Base-by-base conservation (phyloP, 2,113 vertebrate genomes). In the Chauna torquata region DNA sequence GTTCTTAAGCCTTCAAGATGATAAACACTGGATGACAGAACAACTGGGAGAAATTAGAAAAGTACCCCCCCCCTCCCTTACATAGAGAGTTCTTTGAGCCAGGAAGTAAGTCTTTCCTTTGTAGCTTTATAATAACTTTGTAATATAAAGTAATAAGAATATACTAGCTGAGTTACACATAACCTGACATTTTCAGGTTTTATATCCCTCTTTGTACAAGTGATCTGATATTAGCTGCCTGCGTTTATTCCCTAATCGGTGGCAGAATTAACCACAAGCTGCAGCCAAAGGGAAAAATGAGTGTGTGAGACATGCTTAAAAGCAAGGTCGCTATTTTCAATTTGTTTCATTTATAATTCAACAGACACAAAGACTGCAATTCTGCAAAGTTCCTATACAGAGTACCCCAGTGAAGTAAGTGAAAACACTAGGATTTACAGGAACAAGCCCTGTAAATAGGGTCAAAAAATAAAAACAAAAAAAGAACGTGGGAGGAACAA, bases 321-420 rank as follows among this genome's bases (percentile, higher is more conserved):
- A 92, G 84, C 80, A 69, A 61, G 38, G 92, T 76, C 15, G 40
- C 23, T 94, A 79, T 87, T 94, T 95, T 91, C 92, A 82, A 69
- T 92, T 79, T 79, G 16, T 54, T 79, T 95, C 70, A 89, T 96
- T 62, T 94, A 94, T 96, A 94, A 97, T 97, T 94, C 88, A 97
- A 80, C 38, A 92, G 27, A n/a, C 40, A 75, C 30, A 86, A 82
- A 91, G 44, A 12, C 44, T 61, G 8, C 20, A 82, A 49, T 75
- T 92, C 77, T 58, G 40, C 34, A 66, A 71, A 68, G 77, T 76
- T 89, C 30, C 69, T 69, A 72, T 55, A 36, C 61, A 72, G 68
- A 81, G 28, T 49, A 69, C 22, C 16, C 34, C 45, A 65, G 40
- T 3, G 4, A 82, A 96, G 52, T 32, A 86, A 82, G 70, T 11